Evolutionary conservation across 1,140 invertebrate genomes (phyloP).

Genomic region (Wasmannia auropunctata): DNA sequence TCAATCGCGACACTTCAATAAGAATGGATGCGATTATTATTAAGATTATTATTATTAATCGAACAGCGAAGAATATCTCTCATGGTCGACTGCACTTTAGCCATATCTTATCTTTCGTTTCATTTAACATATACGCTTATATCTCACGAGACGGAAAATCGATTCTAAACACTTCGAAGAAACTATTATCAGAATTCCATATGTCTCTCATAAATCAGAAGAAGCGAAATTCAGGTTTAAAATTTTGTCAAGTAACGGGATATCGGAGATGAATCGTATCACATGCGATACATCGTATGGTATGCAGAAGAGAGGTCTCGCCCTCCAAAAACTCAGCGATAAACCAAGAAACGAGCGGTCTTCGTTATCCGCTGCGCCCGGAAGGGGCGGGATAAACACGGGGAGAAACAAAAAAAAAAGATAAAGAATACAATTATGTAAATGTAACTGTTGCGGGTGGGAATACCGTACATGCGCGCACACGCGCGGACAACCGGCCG

Average conservation of each 20-base stretch:
- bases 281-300: slow-evolving; percentile 1
- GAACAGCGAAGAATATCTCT: neutral
- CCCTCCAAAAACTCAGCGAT: slow-evolving; percentile 25
- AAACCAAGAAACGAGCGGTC: slow-evolving; percentile 26
- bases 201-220: neutral
- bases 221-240: neutral
- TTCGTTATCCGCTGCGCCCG: slow-evolving; percentile 21
- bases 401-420: neutral
- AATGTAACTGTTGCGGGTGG: slow-evolving; percentile 48
- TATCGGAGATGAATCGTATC: neutral
- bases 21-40: slow-evolving; percentile 35
- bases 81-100: neutral
- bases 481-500: slow-evolving; percentile 35
- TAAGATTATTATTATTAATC: slow-evolving; percentile 39
- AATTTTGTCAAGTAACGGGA: neutral
- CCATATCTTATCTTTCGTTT: neutral
- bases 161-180: neutral
- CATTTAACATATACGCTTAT: neutral
- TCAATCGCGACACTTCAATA: slow-evolving; percentile 26
- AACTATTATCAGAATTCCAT: neutral
- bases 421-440: slow-evolving; percentile 69
- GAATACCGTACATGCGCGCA: neutral
- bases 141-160: neutral
- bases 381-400: slow-evolving; percentile 25
- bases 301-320: neutral